Evolutionary conservation across 2,113 vertebrate genomes (phyloP).

Genomic region (Melanotaenia duboulayi): DNA sequence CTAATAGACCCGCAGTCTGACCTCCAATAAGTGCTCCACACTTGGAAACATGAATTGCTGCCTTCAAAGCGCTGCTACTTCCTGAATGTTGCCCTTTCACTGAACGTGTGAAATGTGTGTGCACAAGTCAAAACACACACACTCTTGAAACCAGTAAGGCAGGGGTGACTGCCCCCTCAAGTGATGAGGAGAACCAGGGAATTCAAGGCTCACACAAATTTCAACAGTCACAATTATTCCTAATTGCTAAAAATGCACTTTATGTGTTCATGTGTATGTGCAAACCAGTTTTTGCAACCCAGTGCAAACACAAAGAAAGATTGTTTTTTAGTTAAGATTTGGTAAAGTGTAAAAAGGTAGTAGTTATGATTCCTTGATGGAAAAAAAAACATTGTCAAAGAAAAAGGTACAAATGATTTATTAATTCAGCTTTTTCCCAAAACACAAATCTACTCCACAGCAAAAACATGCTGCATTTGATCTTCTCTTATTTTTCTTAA

Average conservation of each 20-base stretch:
- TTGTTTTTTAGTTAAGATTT: slow-evolving; percentile 62
- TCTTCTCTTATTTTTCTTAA: neutral
- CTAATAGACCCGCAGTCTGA: slow-evolving; percentile 79
- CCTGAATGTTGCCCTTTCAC: slow-evolving; percentile 69
- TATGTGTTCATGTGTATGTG: slow-evolving; percentile 9
- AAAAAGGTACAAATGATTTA: no score
- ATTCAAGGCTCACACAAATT: slow-evolving; percentile 77
- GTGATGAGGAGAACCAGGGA: slow-evolving; percentile 73
- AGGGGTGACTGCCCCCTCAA: slow-evolving; percentile 72
- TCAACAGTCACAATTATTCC: slow-evolving; percentile 84
- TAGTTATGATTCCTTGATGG: neutral
- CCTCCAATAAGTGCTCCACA: slow-evolving; percentile 79
- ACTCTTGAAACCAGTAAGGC: slow-evolving; percentile 51
- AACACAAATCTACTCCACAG: no score
- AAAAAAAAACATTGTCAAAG: no score
- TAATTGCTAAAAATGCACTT: slow-evolving; percentile 80
- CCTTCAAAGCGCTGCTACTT: slow-evolving; percentile 79
- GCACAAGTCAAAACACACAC: slow-evolving; percentile 28
- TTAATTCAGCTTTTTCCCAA: no score
- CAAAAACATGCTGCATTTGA: no score
- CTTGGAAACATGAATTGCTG: slow-evolving; percentile 78
- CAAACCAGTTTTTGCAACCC: no score
- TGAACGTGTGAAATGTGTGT: slow-evolving; percentile 57
- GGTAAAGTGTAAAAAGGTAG: slow-evolving; percentile 36
- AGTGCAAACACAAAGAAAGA: no score